Conservation (phyloP, 2,113 vertebrate species). For the Phylloscopus trochilus region DNA sequence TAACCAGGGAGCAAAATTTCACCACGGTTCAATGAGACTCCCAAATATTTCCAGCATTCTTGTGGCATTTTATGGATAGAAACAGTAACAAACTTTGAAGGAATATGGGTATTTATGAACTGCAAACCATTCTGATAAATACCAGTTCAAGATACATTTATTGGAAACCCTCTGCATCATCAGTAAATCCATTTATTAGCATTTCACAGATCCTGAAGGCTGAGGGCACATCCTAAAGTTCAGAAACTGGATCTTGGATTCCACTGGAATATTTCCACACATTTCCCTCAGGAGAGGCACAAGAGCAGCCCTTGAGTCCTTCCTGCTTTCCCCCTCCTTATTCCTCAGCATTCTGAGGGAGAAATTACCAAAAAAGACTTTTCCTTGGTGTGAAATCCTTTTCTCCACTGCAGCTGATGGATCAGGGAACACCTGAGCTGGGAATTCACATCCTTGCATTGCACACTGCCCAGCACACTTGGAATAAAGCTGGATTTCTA, state of each 20-base stretch:
- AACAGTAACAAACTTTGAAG: not conserved
- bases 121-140: not conserved
- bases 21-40: not conserved
- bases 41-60: not conserved
- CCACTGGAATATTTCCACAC: not conserved
- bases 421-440: not conserved
- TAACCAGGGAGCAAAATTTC: not conserved
- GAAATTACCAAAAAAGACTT: fast-evolving
- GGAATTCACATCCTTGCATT: not conserved
- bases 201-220: not conserved
- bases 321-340: not conserved
- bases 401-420: not conserved
- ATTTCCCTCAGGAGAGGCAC: not conserved
- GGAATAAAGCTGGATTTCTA: not conserved
- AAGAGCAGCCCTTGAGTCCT: not conserved
- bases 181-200: not conserved
- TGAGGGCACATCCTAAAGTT: not conserved
- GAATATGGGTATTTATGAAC: not conserved
- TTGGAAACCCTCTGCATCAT: not conserved
- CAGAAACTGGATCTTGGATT: not conserved
- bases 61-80: not conserved
- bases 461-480: not conserved
- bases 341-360: not conserved
- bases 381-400: not conserved
- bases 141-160: not conserved